A percentile compares a stretch with the other conserved stretches of the same genome.
phyloP scores from a whole-genome alignment of 2,888 invertebrate species.

The Proisotoma minuta region DNA sequence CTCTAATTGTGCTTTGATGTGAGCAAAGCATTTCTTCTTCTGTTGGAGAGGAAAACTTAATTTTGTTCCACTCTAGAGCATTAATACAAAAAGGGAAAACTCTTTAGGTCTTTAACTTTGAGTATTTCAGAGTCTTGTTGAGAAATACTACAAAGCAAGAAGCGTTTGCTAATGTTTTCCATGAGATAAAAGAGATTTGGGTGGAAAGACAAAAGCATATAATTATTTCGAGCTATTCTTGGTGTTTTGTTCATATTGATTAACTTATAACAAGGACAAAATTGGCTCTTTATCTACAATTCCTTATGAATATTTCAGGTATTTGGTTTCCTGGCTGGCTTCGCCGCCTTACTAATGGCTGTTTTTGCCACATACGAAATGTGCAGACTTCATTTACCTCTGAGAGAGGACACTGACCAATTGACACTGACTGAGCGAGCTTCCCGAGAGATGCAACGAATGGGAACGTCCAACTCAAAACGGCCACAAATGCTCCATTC shows the following conservation, averaged over 20 bases:
- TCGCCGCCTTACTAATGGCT: slow-evolving; percentile 39
- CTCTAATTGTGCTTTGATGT: too few species aligned
- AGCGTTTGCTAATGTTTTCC: too few species aligned
- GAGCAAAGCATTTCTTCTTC: too few species aligned
- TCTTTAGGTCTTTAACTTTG: too few species aligned
- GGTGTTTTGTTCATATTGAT: background rate
- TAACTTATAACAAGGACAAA: too few species aligned
- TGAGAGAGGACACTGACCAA: slow-evolving; percentile 59
- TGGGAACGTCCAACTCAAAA: slow-evolving; percentile 21
- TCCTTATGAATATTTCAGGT: slow-evolving; percentile 33
- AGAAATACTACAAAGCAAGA: too few species aligned
- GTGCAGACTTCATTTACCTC: slow-evolving; percentile 44
- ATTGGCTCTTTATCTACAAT: too few species aligned
- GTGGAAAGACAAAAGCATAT: background rate
- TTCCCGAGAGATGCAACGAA: slow-evolving; percentile 44
- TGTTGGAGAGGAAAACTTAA: too few species aligned
- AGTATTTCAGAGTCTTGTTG: too few species aligned
- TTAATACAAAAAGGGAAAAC: too few species aligned
- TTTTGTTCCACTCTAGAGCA: too few species aligned
- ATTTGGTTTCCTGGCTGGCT: slow-evolving; percentile 43
- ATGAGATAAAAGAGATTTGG: too few species aligned
- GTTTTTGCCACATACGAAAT: slow-evolving; percentile 44
- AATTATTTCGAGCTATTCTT: background rate
- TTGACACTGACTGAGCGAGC: slow-evolving; percentile 57
- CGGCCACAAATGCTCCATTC: slow-evolving; percentile 24